Evolutionary conservation across 2,888 invertebrate genomes (phyloP).

Genomic region (Amphipoea oculea): DNA sequence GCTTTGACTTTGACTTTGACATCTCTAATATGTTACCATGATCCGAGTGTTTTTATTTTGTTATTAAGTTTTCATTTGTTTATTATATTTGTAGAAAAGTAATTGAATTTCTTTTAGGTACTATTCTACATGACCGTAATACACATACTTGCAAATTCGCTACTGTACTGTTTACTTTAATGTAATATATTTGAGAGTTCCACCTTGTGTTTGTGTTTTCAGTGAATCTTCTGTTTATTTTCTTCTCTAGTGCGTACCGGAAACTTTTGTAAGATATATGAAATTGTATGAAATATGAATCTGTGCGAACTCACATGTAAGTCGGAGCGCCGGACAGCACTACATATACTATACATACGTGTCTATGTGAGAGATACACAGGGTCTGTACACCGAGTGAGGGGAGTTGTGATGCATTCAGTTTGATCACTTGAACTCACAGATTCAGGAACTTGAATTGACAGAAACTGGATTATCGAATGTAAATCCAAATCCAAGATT

Average conservation of each 20-base stretch:
- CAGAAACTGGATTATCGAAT: background rate
- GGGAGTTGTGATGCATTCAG: background rate
- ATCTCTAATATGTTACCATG: background rate
- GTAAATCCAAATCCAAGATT: background rate
- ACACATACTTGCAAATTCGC: background rate
- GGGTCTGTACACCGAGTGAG: background rate
- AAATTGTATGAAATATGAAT: constrained; percentile 69
- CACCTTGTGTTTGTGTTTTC: background rate
- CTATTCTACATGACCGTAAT: background rate
- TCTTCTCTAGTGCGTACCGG: constrained; percentile 10
- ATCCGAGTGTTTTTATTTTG: background rate
- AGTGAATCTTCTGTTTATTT: constrained; percentile 23
- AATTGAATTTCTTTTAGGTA: background rate
- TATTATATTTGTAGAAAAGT: background rate
- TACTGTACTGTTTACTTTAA: background rate
- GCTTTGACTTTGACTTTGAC: no score
- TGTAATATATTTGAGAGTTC: background rate
- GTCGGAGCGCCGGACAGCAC: constrained; percentile 37
- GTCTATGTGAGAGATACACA: background rate
- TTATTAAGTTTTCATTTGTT: background rate
- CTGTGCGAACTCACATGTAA: constrained; percentile 50
- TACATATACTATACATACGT: background rate
- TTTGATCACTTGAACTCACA: background rate
- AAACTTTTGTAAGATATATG: constrained; percentile 63
- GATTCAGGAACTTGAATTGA: background rate